These are phyloP conservation scores for Hippocampus barbouri DNA, from an alignment of 2,113 vertebrate species.

Conservation along the genomic window DNA sequence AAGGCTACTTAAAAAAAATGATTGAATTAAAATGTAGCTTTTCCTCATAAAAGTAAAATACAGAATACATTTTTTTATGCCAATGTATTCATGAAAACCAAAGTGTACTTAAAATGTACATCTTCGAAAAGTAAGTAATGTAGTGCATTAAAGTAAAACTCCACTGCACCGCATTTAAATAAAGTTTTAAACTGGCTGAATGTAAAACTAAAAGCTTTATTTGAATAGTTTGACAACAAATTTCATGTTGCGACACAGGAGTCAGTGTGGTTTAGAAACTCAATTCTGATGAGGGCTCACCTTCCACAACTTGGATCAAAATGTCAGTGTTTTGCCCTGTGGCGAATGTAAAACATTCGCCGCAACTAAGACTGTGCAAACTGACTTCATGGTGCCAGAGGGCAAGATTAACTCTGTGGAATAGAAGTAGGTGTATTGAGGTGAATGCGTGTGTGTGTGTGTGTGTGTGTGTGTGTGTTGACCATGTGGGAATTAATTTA, in stretches of 20 bases:
- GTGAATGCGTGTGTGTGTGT: not conserved
- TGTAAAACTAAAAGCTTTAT: too few species aligned
- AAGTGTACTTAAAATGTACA: too few species aligned
- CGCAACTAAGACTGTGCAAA: conserved; percentile 26
- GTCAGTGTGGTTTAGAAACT: conserved; percentile 8
- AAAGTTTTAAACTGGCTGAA: too few species aligned
- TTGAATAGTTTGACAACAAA: too few species aligned
- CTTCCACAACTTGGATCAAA: conserved; percentile 47
- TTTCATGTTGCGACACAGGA: not conserved
- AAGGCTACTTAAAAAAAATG: too few species aligned
- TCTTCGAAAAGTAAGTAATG: too few species aligned
- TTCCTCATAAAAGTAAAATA: too few species aligned
- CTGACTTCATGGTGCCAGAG: conserved; percentile 49
- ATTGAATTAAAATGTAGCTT: too few species aligned
- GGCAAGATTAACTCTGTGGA: conserved; percentile 44
- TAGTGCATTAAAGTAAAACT: too few species aligned
- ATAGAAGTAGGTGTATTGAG: not conserved
- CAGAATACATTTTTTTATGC: too few species aligned
- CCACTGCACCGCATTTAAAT: too few species aligned
- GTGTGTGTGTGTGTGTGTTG: not conserved
- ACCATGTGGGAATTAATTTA: conserved; percentile 19
- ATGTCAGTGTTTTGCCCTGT: conserved; percentile 49
- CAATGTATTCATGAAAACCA: too few species aligned
- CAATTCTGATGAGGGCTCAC: conserved; percentile 32
- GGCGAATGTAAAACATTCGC: conserved; percentile 58